A percentile compares a stretch with the other conserved stretches of the same genome.
Evolutionary conservation across 2,797 vertebrate species (phyloP).

Genomic region (Thaleichthys pacificus): DNA sequence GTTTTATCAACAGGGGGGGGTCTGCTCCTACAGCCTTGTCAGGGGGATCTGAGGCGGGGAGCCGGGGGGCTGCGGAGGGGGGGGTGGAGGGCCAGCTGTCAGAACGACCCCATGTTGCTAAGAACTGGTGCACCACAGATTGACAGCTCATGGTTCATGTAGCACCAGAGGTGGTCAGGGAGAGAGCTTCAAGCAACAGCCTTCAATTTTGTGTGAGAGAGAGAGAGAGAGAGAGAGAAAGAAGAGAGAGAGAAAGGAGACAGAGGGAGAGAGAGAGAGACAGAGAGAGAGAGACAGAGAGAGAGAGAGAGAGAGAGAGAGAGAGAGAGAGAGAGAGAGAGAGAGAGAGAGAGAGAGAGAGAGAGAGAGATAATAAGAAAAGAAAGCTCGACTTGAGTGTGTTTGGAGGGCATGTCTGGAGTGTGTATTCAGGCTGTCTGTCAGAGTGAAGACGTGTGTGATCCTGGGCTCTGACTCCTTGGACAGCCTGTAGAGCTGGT

Average conservation of each 20-base stretch:
- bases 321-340: not conserved
- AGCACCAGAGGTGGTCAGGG: conserved; percentile 28
- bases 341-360: not conserved
- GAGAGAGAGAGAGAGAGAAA: not conserved
- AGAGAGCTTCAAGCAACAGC: conserved; percentile 9
- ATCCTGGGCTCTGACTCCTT: not conserved
- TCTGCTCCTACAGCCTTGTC: not conserved
- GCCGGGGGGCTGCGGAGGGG: too few species aligned
- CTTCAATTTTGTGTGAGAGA: not conserved
- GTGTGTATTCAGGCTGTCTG: not conserved
- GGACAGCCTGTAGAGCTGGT: conserved; percentile 30
- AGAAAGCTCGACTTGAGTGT: not conserved
- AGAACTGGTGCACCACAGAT: conserved; percentile 30
- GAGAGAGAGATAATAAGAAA: not conserved
- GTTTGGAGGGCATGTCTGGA: not conserved
- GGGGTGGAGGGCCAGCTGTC: not conserved
- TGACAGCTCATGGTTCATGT: conserved; percentile 55
- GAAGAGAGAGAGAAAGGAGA: not conserved
- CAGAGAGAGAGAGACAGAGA: not conserved
- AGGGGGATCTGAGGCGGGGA: not conserved
- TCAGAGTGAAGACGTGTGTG: not conserved
- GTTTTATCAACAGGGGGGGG: not conserved
- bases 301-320: not conserved
- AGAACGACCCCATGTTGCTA: conserved; percentile 27
- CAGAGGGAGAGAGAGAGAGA: not conserved